A percentile compares a stretch with the other conserved stretches of the same genome.
phyloP scores from a whole-genome alignment of 2,797 vertebrate genomes.

The Liparis tanakae region DNA sequence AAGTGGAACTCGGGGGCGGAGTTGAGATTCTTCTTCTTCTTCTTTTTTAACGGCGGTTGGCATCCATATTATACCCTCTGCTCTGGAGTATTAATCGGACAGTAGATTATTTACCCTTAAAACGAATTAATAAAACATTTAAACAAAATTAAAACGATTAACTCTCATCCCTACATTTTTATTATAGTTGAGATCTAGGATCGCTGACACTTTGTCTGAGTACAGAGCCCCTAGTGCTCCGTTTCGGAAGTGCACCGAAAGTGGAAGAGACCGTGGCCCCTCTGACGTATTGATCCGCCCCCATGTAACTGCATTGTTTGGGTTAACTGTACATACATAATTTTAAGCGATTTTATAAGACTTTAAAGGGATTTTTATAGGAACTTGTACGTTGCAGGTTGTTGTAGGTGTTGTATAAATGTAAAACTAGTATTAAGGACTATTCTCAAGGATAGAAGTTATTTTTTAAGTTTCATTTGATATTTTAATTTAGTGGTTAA shows the following conservation, averaged over 20 bases:
- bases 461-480: background rate
- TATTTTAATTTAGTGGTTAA: background rate
- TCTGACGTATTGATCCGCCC: no score
- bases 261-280: no score
- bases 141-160: no score
- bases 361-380: background rate
- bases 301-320: background rate
- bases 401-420: background rate
- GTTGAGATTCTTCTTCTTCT: background rate
- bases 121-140: no score
- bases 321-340: background rate
- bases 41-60: no score
- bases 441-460: background rate
- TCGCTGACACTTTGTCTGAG: accelerated
- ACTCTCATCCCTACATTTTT: no score
- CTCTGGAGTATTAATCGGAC: no score
- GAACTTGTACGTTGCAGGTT: background rate
- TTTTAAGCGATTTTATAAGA: background rate
- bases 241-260: background rate
- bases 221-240: slow-evolving; percentile 47
- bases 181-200: no score
- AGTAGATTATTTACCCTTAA: no score
- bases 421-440: background rate
- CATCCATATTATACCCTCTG: no score
- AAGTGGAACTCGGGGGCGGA: slow-evolving; percentile 10